phyloP scores from a whole-genome alignment of 2,113 vertebrate genomes.

The Peromyscus californicus region DNA sequence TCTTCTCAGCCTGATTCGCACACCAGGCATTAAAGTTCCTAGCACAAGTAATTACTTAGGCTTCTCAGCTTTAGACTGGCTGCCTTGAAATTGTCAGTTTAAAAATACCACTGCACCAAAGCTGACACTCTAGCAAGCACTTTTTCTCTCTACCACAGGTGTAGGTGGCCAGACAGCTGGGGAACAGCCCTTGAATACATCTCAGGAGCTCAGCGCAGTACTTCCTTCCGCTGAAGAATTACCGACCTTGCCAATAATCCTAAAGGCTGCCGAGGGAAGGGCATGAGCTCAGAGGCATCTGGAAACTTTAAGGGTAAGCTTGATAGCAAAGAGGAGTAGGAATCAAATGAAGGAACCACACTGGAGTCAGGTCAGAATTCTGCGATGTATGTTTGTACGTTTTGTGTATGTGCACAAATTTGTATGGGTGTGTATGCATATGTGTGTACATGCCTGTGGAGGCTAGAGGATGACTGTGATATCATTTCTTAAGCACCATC shows the following conservation, averaged over 20 bases:
- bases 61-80: background rate
- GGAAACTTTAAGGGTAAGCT: background rate
- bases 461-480: background rate
- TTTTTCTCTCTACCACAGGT: background rate
- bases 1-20: background rate
- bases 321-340: background rate
- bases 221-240: background rate
- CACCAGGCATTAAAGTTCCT: background rate
- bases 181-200: background rate
- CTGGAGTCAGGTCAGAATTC: background rate
- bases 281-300: background rate
- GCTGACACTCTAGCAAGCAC: background rate
- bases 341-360: background rate
- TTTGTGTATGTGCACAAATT: background rate
- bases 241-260: background rate
- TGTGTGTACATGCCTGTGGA: background rate
- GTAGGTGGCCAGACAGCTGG: background rate
- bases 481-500: background rate
- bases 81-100: background rate
- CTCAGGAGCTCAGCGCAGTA: background rate
- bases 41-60: constrained; percentile 11
- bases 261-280: background rate
- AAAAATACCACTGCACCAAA: background rate
- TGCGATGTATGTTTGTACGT: background rate
- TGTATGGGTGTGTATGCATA: background rate